Evolutionary conservation across 64 coral and sea anemone species (phyloP).

Genomic region (Acropora tenuis): DNA sequence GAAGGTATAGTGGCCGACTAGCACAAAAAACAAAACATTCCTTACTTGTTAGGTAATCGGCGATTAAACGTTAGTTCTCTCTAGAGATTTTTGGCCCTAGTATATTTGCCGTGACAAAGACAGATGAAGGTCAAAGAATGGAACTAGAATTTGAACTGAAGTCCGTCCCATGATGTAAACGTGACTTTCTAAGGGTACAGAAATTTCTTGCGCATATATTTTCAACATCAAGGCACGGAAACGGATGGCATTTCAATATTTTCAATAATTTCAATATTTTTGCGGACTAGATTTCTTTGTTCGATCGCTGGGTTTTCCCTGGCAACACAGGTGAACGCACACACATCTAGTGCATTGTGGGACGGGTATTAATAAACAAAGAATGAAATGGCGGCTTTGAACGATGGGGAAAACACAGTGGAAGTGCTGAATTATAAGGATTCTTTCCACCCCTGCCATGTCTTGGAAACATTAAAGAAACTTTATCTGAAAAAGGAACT

Average conservation of each 20-base stretch:
- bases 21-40: too few relatives aligned
- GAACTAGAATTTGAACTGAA: not conserved
- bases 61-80: too few relatives aligned
- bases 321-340: not conserved
- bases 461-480: constrained; percentile 78
- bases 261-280: not conserved
- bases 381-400: constrained; percentile 36
- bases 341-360: constrained; percentile 45
- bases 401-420: constrained; percentile 17
- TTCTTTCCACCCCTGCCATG: constrained; percentile 91
- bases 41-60: too few relatives aligned
- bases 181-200: not conserved
- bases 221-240: not conserved
- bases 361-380: constrained; percentile 49
- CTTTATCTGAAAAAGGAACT: constrained; percentile 86
- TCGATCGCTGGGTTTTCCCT: constrained; percentile 30
- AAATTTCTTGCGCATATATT: not conserved
- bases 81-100: too few relatives aligned
- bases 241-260: not conserved
- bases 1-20: too few relatives aligned
- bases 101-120: too few relatives aligned
- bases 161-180: not conserved
- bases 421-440: constrained; percentile 90
- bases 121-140: not conserved
- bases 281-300: too few relatives aligned